phyloP scores from a whole-genome alignment of 2,113 vertebrate genomes.

The Lutjanus erythropterus region DNA sequence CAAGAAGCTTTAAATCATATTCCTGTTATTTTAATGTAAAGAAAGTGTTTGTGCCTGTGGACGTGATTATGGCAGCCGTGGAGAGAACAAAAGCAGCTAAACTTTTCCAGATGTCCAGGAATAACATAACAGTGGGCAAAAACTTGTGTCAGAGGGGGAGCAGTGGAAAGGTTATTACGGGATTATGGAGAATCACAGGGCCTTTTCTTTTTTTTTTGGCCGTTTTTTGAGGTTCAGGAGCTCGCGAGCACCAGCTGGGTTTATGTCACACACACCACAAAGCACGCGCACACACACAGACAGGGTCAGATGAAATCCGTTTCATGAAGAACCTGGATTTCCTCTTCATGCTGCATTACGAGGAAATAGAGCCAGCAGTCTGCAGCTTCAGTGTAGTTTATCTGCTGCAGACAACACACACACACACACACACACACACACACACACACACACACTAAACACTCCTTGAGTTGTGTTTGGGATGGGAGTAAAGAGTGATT shows the following conservation, averaged over 20 bases:
- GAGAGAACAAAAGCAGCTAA: constrained; percentile 76
- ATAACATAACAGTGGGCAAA: constrained; percentile 74
- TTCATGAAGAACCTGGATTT: constrained; percentile 70
- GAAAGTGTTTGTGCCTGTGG: constrained; percentile 74
- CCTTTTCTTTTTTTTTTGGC: constrained; percentile 8
- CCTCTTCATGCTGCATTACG: constrained; percentile 50
- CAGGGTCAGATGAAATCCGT: constrained; percentile 67
- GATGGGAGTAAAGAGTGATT: constrained; percentile 26
- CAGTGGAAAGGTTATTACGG: constrained; percentile 69
- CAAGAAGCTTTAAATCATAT: constrained; percentile 81
- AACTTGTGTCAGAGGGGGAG: constrained; percentile 53
- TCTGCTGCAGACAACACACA: constrained; percentile 27
- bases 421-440: constrained; percentile 15
- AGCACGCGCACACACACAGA: constrained; percentile 40
- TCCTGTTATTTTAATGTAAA: constrained; percentile 66
- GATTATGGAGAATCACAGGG: constrained; percentile 73
- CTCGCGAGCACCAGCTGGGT: constrained; percentile 55
- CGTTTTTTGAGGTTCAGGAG: constrained; percentile 48
- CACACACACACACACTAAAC: background rate
- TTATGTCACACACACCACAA: constrained; percentile 50
- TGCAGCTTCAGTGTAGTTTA: constrained; percentile 29
- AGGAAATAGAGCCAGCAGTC: constrained; percentile 41
- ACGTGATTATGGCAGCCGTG: constrained; percentile 69
- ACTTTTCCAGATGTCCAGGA: constrained; percentile 84
- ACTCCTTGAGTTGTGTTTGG: constrained; percentile 23